Percentiles rank a stretch among this genome's conserved stretches.
Evolutionary conservation across 2,888 invertebrate species (phyloP).

Genomic region (Eupithecia vulgata): DNA sequence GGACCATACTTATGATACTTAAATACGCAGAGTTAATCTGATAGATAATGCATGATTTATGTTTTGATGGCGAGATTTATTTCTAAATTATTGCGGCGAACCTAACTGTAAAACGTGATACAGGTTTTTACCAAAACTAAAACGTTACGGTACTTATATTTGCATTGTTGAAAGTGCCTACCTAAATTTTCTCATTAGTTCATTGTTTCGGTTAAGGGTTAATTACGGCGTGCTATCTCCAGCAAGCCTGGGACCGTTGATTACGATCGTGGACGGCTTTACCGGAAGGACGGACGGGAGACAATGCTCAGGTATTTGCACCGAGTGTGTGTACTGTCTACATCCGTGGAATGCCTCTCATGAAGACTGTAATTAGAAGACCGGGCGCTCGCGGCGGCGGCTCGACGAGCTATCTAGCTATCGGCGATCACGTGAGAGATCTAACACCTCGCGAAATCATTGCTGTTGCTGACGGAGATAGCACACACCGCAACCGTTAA

Average conservation of each 20-base stretch:
- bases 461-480: conserved; percentile 20
- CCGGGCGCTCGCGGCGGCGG: conserved; percentile 53
- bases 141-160: conserved; percentile 25
- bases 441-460: conserved; percentile 48
- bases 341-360: conserved; percentile 66
- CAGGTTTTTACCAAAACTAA: conserved; percentile 17
- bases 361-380: conserved; percentile 76
- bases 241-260: conserved; percentile 55
- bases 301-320: conserved; percentile 65
- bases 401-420: conserved; percentile 63
- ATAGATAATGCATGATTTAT: conserved; percentile 28
- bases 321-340: conserved; percentile 51
- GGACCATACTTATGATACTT: conserved; percentile 24
- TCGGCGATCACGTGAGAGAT: conserved; percentile 79
- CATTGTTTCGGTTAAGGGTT: conserved; percentile 45
- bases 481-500: conserved; percentile 12
- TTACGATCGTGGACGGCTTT: conserved; percentile 63
- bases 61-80: conserved; percentile 21
- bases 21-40: conserved; percentile 24
- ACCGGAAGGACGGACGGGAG: conserved; percentile 66
- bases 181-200: conserved; percentile 41
- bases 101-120: conserved; percentile 27
- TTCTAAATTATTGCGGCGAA: conserved; percentile 22
- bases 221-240: conserved; percentile 43
- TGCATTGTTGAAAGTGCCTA: conserved; percentile 27